Conservation (phyloP, 1,140 invertebrate species). For the Mesaphorura yosii region DNA sequence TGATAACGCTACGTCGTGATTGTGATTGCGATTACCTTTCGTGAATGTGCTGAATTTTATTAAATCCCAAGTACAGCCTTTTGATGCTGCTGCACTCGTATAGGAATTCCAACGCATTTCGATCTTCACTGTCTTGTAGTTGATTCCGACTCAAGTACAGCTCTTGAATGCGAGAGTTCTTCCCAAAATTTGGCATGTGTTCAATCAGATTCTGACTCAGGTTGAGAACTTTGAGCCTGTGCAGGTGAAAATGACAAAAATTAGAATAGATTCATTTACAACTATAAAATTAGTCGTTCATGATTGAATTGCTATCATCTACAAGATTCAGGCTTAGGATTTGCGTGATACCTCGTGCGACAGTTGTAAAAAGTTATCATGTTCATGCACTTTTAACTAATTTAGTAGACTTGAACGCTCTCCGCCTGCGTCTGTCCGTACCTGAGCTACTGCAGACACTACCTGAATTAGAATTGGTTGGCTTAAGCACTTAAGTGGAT, state of each 20-base stretch:
- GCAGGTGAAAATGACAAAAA: conserved; percentile 6
- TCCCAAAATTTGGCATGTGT: conserved; percentile 28
- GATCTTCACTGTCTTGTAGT: conserved; percentile 27
- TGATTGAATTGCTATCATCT: background rate
- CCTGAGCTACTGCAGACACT: too few relatives aligned
- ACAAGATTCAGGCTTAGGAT: background rate
- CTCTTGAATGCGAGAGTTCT: conserved; percentile 24
- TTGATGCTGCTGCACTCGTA: conserved; percentile 22
- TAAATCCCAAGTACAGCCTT: conserved; percentile 28
- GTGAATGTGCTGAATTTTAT: conserved; percentile 30
- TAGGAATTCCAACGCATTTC: conserved; percentile 29
- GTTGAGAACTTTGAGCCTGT: conserved; percentile 28
- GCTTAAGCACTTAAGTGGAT: too few relatives aligned
- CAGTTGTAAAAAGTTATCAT: too few relatives aligned
- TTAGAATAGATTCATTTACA: background rate
- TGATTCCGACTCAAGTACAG: conserved; percentile 28
- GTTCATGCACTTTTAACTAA: too few relatives aligned
- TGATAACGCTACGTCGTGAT: conserved; percentile 56
- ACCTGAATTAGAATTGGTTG: too few relatives aligned
- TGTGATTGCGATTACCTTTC: conserved; percentile 46
- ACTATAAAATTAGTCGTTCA: background rate
- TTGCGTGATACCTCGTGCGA: too few relatives aligned
- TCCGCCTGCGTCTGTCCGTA: too few relatives aligned
- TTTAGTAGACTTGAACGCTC: too few relatives aligned
- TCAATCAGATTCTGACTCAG: conserved; percentile 30